phyloP scores from a whole-genome alignment of 2,113 vertebrate species.

The Bettongia penicillata region DNA sequence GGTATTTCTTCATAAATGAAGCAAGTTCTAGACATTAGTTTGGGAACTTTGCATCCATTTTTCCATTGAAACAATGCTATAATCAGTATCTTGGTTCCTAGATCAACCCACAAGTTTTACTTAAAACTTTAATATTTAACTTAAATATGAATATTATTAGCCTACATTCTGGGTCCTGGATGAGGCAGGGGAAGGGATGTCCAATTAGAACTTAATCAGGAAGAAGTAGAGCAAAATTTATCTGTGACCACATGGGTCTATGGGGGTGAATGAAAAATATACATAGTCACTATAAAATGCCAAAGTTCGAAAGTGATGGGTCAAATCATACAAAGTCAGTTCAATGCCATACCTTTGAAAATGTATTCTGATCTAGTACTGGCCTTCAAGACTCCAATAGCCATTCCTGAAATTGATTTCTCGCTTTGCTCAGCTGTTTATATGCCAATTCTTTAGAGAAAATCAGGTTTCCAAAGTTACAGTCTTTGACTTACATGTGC shows the following conservation, averaged over 20 bases:
- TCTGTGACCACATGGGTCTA: neutral
- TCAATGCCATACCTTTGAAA: neutral
- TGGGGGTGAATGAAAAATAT: neutral
- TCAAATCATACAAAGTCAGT: neutral
- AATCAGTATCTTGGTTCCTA: neutral
- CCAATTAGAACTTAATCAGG: neutral
- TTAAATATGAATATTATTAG: neutral
- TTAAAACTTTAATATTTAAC: neutral
- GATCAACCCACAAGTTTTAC: neutral
- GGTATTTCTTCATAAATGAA: no score
- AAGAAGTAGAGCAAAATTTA: neutral
- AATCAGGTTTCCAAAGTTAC: neutral
- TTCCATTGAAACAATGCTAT: neutral
- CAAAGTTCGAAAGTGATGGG: neutral
- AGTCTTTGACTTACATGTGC: neutral
- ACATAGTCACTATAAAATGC: neutral
- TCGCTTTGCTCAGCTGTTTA: neutral
- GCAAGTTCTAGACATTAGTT: conserved; percentile 25
- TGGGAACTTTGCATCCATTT: neutral
- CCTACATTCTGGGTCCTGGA: neutral
- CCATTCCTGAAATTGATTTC: neutral
- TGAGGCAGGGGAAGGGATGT: neutral
- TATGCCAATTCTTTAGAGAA: neutral
- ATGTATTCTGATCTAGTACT: neutral
- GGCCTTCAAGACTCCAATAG: neutral